phyloP scores from a whole-genome alignment of 2,797 vertebrate genomes.

The Zonotrichia albicollis region DNA sequence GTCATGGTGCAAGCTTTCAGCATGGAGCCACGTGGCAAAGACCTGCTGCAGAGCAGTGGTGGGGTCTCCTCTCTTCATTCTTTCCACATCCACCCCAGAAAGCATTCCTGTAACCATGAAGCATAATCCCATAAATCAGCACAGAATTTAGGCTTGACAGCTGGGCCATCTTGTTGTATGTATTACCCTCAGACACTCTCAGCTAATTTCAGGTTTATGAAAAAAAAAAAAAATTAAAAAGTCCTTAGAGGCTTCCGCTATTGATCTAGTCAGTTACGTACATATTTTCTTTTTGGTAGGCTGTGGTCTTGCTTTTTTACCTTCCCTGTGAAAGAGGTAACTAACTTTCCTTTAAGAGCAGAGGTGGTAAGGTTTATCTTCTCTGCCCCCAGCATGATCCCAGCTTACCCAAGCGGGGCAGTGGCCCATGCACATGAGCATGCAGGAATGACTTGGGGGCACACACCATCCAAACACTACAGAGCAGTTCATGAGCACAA shows the following conservation, averaged over 20 bases:
- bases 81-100: not conserved
- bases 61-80: not conserved
- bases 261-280: not conserved
- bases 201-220: conserved; percentile 41
- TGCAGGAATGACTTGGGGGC: not conserved
- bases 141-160: not conserved
- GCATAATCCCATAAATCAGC: not conserved
- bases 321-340: not conserved
- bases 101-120: not conserved
- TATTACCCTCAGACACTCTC: not conserved
- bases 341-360: not conserved
- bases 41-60: not conserved
- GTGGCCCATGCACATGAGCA: fast-evolving
- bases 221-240: not conserved
- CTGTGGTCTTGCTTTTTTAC: not conserved
- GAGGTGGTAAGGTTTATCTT: not conserved
- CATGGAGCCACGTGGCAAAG: not conserved
- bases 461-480: not conserved
- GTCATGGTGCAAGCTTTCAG: not conserved
- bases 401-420: not conserved
- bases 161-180: conserved; percentile 21
- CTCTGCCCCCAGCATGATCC: not conserved
- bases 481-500: not conserved
- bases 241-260: not conserved
- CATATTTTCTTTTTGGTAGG: not conserved